These are phyloP conservation scores for Hemibagrus wyckioides DNA, from an alignment of 2,113 vertebrate genomes.

Conservation along the genomic window DNA sequence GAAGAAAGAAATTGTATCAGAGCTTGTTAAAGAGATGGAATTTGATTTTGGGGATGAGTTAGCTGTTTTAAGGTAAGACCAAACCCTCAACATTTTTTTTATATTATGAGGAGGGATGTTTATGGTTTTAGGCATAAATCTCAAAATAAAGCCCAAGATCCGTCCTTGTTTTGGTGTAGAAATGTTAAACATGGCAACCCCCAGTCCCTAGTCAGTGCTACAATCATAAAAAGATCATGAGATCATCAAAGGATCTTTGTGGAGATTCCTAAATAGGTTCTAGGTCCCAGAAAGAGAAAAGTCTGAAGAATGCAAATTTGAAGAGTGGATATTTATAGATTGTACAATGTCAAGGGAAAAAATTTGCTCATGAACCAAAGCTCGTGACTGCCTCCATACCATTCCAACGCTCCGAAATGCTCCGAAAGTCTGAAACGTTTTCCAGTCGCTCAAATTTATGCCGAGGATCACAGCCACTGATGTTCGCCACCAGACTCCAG, in stretches of 20 bases:
- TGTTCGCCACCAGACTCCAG: neutral
- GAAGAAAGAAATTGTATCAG: neutral
- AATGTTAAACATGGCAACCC: neutral
- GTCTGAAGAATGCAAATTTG: neutral
- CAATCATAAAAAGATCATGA: neutral
- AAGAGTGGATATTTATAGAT: neutral
- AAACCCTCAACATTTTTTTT: neutral
- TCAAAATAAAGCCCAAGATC: neutral
- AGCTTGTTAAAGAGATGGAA: neutral
- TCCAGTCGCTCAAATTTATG: neutral
- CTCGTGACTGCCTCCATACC: neutral
- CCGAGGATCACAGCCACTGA: neutral
- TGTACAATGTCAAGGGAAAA: neutral
- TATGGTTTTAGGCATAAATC: neutral
- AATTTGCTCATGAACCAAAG: too few species aligned
- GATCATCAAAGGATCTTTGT: neutral
- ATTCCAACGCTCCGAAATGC: neutral
- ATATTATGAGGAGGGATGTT: rapidly evolving
- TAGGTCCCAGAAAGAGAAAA: neutral
- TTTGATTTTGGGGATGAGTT: neutral
- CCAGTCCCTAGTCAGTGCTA: neutral
- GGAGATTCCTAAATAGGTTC: neutral
- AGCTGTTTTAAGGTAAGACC: neutral
- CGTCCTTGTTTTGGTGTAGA: neutral
- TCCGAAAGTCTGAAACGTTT: neutral